These are phyloP conservation scores for Papilio protenor DNA, from an alignment of 2,888 invertebrate genomes.

Conservation along the genomic window DNA sequence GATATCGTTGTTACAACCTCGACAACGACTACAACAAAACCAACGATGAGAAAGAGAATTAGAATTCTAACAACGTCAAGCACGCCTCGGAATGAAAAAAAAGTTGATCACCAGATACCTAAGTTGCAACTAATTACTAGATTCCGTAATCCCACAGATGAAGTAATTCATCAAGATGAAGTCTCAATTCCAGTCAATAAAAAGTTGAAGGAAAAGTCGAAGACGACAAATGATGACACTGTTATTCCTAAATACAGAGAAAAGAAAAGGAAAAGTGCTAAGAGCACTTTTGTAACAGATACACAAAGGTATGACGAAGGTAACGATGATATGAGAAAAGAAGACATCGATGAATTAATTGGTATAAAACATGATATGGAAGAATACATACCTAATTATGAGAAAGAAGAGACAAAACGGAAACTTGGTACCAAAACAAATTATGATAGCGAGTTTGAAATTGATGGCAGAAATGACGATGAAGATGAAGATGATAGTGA, in stretches of 20 bases:
- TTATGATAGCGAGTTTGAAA: conserved; percentile 52
- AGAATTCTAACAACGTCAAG: conserved; percentile 58
- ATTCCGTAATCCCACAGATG: conserved; percentile 58
- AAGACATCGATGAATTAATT: conserved; percentile 75
- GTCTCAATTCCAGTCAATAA: conserved; percentile 27
- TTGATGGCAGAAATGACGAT: conserved; percentile 51
- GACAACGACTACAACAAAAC: conserved; percentile 61
- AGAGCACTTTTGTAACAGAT: conserved; percentile 78
- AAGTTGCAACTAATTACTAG: conserved; percentile 68
- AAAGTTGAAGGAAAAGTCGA: conserved; percentile 42
- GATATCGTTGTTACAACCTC: conserved; percentile 53
- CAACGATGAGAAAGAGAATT: conserved; percentile 56
- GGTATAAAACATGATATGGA: conserved; percentile 70
- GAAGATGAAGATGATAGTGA: conserved; percentile 52
- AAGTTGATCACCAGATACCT: conserved; percentile 52
- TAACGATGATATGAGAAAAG: conserved; percentile 65
- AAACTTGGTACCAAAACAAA: conserved; percentile 43
- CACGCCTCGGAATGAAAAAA: conserved; percentile 50
- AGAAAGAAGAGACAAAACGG: conserved; percentile 60
- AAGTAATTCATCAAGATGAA: conserved; percentile 42
- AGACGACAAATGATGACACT: conserved; percentile 41
- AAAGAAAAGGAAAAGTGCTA: conserved; percentile 73
- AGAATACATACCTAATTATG: conserved; percentile 73
- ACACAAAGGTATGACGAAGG: conserved; percentile 73
- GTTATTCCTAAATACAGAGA: conserved; percentile 67